These are phyloP conservation scores for Macropus fuliginosus DNA, from an alignment of 2,797 vertebrate genomes.

Conservation along the genomic window DNA sequence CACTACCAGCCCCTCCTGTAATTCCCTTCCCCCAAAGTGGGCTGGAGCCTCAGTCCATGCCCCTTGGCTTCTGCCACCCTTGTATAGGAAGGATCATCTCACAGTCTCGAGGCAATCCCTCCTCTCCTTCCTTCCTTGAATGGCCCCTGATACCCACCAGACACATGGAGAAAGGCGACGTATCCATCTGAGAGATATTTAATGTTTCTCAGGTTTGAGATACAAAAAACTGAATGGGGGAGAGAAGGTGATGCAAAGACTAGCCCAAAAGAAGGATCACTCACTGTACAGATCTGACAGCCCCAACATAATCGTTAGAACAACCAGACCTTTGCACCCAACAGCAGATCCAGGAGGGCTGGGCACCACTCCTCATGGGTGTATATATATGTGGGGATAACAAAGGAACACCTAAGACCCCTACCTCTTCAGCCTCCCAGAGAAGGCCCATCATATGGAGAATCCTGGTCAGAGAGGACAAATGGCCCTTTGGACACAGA, in stretches of 20 bases:
- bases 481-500: slow-evolving; percentile 2
- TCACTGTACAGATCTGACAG: slow-evolving; percentile 65
- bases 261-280: slow-evolving; percentile 54
- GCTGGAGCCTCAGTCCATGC: not conserved
- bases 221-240: slow-evolving; percentile 61
- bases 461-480: not conserved
- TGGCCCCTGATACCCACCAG: not conserved
- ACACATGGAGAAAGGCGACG: slow-evolving; percentile 53
- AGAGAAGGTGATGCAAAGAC: not conserved
- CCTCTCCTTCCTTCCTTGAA: not conserved
- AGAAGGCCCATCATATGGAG: slow-evolving; percentile 48
- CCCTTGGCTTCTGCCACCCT: not conserved
- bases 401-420: not conserved
- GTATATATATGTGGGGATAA: slow-evolving; percentile 9
- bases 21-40: not conserved
- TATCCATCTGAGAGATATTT: slow-evolving; percentile 70
- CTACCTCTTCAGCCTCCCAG: slow-evolving; percentile 28
- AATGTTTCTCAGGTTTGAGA: slow-evolving; percentile 67
- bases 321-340: not conserved
- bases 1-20: not conserved
- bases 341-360: slow-evolving; percentile 50
- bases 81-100: not conserved
- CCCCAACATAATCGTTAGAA: not conserved
- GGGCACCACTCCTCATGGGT: slow-evolving; percentile 53
- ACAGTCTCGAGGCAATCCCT: not conserved